A percentile compares a stretch with the other conserved stretches of the same genome.
Evolutionary conservation across 1,140 invertebrate species (phyloP).

Genomic region (Drosophila saltans): DNA sequence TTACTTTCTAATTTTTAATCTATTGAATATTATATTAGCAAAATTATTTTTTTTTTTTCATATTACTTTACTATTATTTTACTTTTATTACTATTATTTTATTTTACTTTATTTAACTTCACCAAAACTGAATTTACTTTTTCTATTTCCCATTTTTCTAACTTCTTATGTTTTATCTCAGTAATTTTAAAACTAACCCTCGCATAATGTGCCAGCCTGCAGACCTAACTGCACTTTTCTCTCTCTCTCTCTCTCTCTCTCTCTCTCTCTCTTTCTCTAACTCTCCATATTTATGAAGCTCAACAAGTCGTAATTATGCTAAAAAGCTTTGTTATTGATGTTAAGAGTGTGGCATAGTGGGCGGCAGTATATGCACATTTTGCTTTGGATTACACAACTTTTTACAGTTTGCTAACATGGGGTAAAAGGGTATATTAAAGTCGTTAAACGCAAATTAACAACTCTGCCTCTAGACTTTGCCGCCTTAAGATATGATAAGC

Average conservation of each 20-base stretch:
- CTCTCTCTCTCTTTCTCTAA: neutral
- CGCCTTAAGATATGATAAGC: too few species aligned
- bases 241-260: neutral
- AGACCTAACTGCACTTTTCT: conserved; percentile 39
- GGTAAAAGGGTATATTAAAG: too few species aligned
- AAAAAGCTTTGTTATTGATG: conserved; percentile 39
- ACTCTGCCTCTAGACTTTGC: too few species aligned
- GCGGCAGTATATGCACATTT: conserved; percentile 1
- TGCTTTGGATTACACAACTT: neutral
- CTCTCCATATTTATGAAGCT: conserved; percentile 62
- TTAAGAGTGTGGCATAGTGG: conserved; percentile 19
- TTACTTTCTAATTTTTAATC: too few species aligned
- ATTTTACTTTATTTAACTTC: too few species aligned
- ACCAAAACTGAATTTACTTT: too few species aligned
- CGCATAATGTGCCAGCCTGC: neutral
- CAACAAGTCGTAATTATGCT: conserved; percentile 71
- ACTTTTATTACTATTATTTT: too few species aligned
- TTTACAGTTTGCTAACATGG: too few species aligned
- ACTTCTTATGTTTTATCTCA: conserved; percentile 32
- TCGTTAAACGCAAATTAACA: too few species aligned
- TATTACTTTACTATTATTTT: too few species aligned
- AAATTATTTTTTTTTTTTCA: too few species aligned
- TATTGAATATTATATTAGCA: too few species aligned
- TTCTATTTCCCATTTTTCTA: conserved; percentile 30
- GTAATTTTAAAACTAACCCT: conserved; percentile 41